Base-by-base conservation (phyloP, 1,140 invertebrate species). In the Zaprionus davidi region DNA sequence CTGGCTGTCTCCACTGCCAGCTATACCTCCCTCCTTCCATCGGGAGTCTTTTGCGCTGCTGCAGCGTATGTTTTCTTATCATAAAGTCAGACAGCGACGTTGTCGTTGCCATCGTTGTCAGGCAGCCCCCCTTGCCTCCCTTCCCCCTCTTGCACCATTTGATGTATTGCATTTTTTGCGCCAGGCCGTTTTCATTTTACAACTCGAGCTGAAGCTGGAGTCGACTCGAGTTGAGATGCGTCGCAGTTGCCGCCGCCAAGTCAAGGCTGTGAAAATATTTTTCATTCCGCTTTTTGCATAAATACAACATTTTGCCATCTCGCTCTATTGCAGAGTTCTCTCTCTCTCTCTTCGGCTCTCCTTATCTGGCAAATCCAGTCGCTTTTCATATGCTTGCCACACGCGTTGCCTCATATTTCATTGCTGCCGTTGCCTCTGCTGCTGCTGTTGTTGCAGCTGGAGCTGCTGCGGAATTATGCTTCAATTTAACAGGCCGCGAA, bases 261-360 rank as follows among this genome's bases (percentile, higher is more conserved):
- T 81, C 85, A 88, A 90, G 84, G 85, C 81, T 90, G 71, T 46
- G 75, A 73, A 88, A 88, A 87, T 88, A 88, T 88, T 88, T 88
- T 79, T 90, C 81, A 88, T 90, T 90, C 69, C 69, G 78, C 78
- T 85, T 79, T 88, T 90, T 88, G 85, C 85, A 88, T 90, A 85
- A 88, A 88, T 85, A 90, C 78, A 88, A 82, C 78, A 90, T 90
- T 88, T 90, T 71, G 60, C 75, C 69, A 69, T 53, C 53, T 31
- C 56, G 31, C 22, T 22, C 44, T 51, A 17, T 12, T 24, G 11
- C 56, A 64, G 26, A 13, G 31, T 24, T 24, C 26, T 55, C 28
- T 38, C 22, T n/a, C 68, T 55, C 51, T 44, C 41, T 58, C 65
- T 49, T 69, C 59, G 34, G 20, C 24, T 60, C 53, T 41, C 62